Evolutionary conservation across 2,797 vertebrate genomes (phyloP).

Genomic region (Arctocebus calabarensis): DNA sequence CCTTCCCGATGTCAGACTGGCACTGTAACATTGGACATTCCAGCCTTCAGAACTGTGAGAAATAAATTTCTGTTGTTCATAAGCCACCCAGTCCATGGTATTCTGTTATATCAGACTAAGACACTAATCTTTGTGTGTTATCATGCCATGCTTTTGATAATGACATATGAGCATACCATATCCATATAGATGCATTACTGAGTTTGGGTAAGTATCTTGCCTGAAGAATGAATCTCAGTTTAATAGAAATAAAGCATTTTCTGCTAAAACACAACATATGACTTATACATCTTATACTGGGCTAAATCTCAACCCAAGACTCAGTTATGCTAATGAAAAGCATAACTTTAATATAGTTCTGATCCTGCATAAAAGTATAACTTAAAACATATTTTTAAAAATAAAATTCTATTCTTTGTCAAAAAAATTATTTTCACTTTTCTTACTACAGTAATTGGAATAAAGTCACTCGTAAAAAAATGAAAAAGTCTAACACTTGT

Average conservation of each 20-base stretch:
- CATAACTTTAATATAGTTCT: not conserved
- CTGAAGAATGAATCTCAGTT: not conserved
- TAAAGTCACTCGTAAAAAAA: not conserved
- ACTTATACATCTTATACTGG: not conserved
- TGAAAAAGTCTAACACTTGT: not conserved
- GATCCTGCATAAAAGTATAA: not conserved
- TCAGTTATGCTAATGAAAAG: not conserved
- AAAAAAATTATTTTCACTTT: not conserved
- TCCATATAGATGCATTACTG: not conserved
- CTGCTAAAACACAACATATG: not conserved
- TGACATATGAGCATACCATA: not conserved
- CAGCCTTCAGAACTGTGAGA: not conserved
- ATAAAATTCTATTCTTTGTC: not conserved
- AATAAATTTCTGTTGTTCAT: not conserved
- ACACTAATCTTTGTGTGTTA: not conserved
- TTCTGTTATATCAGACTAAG: not conserved
- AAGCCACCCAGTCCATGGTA: not conserved
- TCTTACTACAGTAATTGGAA: not conserved
- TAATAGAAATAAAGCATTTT: not conserved
- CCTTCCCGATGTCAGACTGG: not conserved
- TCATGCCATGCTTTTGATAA: not conserved
- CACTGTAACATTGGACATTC: not conserved
- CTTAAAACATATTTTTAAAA: not conserved
- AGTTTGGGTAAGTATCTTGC: not conserved
- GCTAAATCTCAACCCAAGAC: not conserved